phyloP scores from a whole-genome alignment of 2,888 invertebrate genomes.

The Hirtodrosophila duncani region DNA sequence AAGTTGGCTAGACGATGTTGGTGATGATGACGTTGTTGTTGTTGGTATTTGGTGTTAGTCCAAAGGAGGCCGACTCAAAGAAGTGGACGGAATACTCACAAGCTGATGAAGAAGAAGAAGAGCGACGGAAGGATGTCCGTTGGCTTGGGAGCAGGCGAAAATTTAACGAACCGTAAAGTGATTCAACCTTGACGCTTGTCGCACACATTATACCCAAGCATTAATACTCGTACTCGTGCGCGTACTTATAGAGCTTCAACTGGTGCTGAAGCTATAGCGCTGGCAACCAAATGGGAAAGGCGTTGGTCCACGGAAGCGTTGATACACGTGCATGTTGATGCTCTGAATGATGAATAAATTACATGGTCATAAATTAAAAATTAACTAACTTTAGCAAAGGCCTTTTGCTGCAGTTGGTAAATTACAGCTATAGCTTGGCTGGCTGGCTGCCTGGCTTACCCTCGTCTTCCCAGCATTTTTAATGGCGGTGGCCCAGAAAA shows the following conservation, averaged over 20 bases:
- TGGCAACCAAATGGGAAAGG: too few species aligned
- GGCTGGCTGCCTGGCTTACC: too few species aligned
- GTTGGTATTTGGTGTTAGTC: slow-evolving; percentile 4
- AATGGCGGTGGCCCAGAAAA: too few species aligned
- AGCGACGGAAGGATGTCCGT: neutral
- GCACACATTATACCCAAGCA: slow-evolving; percentile 46
- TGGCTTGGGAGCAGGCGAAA: slow-evolving; percentile 19
- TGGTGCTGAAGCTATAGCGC: too few species aligned
- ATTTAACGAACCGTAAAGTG: slow-evolving; percentile 71
- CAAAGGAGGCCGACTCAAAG: too few species aligned
- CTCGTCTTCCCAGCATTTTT: too few species aligned
- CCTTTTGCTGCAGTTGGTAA: neutral
- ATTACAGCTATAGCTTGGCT: slow-evolving; percentile 4
- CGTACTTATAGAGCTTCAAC: too few species aligned
- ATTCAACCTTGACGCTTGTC: slow-evolving; percentile 69
- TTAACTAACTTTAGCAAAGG: slow-evolving; percentile 41
- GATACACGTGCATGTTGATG: slow-evolving; percentile 11
- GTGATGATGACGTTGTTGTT: neutral
- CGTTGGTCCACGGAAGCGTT: neutral
- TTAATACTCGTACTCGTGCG: slow-evolving; percentile 57
- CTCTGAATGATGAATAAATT: slow-evolving; percentile 59
- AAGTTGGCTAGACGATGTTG: slow-evolving; percentile 23
- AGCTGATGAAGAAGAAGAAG: too few species aligned
- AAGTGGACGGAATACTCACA: too few species aligned
- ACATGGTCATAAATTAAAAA: slow-evolving; percentile 62